These are phyloP conservation scores for Crocodylus rhombifer DNA, from an alignment of 2,797 vertebrate genomes.

Conservation along the genomic window DNA sequence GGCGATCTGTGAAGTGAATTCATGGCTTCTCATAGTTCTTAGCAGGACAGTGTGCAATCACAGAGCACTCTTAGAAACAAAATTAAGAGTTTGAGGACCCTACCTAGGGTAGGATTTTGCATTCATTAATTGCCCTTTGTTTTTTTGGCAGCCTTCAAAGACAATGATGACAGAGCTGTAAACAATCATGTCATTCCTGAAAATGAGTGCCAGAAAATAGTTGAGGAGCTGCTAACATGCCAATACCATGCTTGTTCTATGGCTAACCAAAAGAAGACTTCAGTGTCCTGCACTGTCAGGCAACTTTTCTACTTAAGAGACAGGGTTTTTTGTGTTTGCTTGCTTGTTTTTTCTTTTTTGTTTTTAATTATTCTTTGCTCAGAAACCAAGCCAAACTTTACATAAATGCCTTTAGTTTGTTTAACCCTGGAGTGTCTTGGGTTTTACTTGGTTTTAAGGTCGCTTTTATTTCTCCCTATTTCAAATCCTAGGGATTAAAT, in stretches of 20 bases:
- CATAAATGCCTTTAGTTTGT: background rate
- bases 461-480: background rate
- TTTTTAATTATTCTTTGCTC: background rate
- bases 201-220: background rate
- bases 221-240: background rate
- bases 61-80: background rate
- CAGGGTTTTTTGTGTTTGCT: no score
- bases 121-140: background rate
- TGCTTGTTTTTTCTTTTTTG: background rate
- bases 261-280: background rate
- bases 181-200: rapidly evolving
- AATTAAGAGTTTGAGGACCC: background rate
- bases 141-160: background rate
- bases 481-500: background rate
- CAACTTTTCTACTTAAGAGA: background rate
- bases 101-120: background rate
- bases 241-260: rapidly evolving
- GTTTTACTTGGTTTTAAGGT: background rate
- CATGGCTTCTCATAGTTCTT: background rate
- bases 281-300: background rate
- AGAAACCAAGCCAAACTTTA: background rate
- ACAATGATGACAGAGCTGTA: background rate
- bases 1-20: background rate
- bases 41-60: background rate
- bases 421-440: background rate